Conservation (phyloP, 2,888 invertebrate species). For the Troglohyphantes excavatus region DNA sequence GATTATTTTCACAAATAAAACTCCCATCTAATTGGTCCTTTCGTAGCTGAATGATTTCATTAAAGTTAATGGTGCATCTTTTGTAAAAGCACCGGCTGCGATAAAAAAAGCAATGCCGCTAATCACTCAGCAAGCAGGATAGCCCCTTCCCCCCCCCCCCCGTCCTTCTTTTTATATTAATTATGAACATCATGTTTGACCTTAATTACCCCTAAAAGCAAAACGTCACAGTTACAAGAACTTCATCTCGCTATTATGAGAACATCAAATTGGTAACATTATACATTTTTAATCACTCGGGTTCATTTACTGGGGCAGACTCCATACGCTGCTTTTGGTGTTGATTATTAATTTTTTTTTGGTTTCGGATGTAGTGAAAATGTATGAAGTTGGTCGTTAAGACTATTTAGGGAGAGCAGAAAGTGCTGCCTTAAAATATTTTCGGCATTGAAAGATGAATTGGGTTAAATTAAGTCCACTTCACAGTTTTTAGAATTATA, state of each 20-base stretch:
- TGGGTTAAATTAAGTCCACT: conserved; percentile 12
- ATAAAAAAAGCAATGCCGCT: conserved; percentile 16
- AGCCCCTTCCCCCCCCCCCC: neutral
- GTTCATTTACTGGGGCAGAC: conserved; percentile 22
- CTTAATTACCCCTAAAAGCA: conserved; percentile 33
- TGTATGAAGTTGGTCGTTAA: conserved; percentile 14
- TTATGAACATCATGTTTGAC: conserved; percentile 33
- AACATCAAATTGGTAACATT: conserved; percentile 33
- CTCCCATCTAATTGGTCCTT: conserved; percentile 5
- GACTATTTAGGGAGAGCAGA: neutral
- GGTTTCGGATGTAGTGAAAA: neutral
- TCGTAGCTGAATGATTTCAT: conserved; percentile 22
- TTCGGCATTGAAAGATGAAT: conserved; percentile 11
- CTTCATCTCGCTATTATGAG: conserved; percentile 27
- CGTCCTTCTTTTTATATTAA: conserved; percentile 27
- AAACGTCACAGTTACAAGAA: conserved; percentile 32
- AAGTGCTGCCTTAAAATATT: neutral
- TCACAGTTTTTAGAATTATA: neutral
- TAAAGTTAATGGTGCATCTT: conserved; percentile 41
- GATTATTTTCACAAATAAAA: conserved; percentile 14
- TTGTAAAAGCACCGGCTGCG: conserved; percentile 8
- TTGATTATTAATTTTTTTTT: neutral
- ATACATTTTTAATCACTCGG: conserved; percentile 38
- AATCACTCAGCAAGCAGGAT: conserved; percentile 3
- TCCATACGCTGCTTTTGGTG: neutral